Evolutionary conservation across 2,888 invertebrate species (phyloP).

Genomic region (Aleiodes leptofemur): DNA sequence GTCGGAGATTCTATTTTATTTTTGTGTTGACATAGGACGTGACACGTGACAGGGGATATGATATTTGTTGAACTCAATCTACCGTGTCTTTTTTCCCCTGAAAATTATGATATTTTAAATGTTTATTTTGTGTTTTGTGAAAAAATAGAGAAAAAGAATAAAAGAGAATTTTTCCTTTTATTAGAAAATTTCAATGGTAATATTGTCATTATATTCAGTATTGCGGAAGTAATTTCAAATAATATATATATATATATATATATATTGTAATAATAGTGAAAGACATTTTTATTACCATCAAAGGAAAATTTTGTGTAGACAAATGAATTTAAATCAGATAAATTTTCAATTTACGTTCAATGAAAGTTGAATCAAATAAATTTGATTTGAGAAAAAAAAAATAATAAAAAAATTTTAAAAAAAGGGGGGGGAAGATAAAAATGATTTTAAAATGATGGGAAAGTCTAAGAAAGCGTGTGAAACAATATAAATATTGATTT

Average conservation of each 20-base stretch:
- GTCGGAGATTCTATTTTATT: not conserved
- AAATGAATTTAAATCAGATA: not conserved
- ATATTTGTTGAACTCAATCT: conserved; percentile 36
- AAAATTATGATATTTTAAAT: conserved; percentile 35
- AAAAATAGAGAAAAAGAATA: conserved; percentile 21
- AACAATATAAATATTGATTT: conserved; percentile 17
- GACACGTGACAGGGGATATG: conserved; percentile 29
- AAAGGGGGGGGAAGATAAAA: too few species aligned
- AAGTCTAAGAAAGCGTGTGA: conserved; percentile 23
- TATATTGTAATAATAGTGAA: too few species aligned
- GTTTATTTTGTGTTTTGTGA: conserved; percentile 34
- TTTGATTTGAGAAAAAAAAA: too few species aligned
- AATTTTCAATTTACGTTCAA: not conserved
- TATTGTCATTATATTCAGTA: conserved; percentile 13
- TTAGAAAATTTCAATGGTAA: conserved; percentile 19
- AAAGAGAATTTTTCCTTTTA: conserved; percentile 27
- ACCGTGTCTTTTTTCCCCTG: not conserved
- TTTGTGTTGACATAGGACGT: conserved; percentile 26
- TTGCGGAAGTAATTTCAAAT: not conserved
- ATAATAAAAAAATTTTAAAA: too few species aligned
- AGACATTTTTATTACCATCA: too few species aligned
- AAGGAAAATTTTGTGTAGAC: too few species aligned
- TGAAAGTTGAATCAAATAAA: too few species aligned
- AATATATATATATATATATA: too few species aligned
- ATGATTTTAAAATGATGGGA: not conserved